Evolutionary conservation across 2,888 invertebrate genomes (phyloP).

Genomic region (Cistogaster globosa): DNA sequence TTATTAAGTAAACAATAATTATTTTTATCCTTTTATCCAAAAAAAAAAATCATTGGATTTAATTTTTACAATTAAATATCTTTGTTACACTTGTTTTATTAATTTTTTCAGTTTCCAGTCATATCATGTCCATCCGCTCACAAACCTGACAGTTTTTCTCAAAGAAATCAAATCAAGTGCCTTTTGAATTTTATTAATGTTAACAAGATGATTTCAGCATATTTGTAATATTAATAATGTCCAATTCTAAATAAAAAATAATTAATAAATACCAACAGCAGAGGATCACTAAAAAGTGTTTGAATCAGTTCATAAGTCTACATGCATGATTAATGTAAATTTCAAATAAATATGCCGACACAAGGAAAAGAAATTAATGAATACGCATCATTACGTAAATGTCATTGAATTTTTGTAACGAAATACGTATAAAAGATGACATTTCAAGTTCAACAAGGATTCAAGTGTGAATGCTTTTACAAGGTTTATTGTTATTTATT

Average conservation of each 20-base stretch:
- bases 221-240: conserved; percentile 48
- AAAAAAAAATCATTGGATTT: too few species aligned
- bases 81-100: conserved; percentile 6
- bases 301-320: background rate
- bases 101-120: conserved; percentile 1
- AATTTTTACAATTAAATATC: too few species aligned
- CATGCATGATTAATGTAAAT: conserved; percentile 18
- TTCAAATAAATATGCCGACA: conserved; percentile 40
- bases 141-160: conserved; percentile 30
- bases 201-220: conserved; percentile 65
- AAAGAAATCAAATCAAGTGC: background rate
- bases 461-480: background rate
- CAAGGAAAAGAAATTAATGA: conserved; percentile 30
- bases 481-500: background rate
- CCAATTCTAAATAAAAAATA: conserved; percentile 16
- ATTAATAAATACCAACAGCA: background rate
- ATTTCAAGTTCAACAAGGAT: conserved; percentile 23
- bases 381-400: conserved; percentile 51
- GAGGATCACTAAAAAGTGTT: conserved; percentile 3
- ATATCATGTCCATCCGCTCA: background rate
- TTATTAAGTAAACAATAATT: too few species aligned
- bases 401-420: conserved; percentile 19
- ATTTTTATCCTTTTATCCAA: too few species aligned
- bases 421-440: conserved; percentile 22
- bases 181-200: conserved; percentile 61